Percentiles rank a stretch among this genome's conserved stretches.
phyloP scores from a whole-genome alignment of 1,140 invertebrate species.

The Halictus rubicundus region DNA sequence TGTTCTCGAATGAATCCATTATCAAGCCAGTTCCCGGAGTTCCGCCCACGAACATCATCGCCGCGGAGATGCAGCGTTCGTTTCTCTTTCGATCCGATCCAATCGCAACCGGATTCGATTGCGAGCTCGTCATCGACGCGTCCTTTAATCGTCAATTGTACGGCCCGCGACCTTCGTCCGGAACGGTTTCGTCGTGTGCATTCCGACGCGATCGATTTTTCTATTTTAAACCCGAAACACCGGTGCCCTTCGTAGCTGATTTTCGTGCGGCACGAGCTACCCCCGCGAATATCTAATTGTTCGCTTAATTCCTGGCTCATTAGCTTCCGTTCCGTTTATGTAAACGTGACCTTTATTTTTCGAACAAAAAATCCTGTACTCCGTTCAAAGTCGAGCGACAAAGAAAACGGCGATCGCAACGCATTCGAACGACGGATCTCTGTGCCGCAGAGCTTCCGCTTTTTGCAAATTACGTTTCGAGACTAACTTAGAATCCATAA shows the following conservation, averaged over 20 bases:
- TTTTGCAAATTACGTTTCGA: no score
- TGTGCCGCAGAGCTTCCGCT: no score
- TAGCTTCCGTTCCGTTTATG: no score
- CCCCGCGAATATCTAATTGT: background rate
- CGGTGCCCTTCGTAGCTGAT: background rate
- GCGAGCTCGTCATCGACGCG: background rate
- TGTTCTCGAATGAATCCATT: constrained; percentile 30
- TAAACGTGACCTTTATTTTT: no score
- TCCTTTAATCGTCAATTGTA: background rate
- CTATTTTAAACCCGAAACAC: constrained; percentile 5
- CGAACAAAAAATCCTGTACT: no score
- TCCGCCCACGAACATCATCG: constrained; percentile 13
- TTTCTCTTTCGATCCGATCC: constrained; percentile 1
- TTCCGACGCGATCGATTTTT: constrained; percentile 15
- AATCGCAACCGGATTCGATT: background rate
- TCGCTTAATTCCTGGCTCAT: no score
- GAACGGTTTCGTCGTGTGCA: constrained; percentile 2
- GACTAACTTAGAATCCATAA: no score
- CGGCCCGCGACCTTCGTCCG: background rate
- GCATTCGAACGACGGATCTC: no score
- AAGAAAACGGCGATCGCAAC: no score
- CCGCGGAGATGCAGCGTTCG: background rate
- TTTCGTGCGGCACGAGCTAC: background rate
- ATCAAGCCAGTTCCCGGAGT: constrained; percentile 11
- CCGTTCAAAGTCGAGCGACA: no score